Base-by-base conservation (phyloP, 2,113 vertebrate genomes). In the Myiagra hebetior region DNA sequence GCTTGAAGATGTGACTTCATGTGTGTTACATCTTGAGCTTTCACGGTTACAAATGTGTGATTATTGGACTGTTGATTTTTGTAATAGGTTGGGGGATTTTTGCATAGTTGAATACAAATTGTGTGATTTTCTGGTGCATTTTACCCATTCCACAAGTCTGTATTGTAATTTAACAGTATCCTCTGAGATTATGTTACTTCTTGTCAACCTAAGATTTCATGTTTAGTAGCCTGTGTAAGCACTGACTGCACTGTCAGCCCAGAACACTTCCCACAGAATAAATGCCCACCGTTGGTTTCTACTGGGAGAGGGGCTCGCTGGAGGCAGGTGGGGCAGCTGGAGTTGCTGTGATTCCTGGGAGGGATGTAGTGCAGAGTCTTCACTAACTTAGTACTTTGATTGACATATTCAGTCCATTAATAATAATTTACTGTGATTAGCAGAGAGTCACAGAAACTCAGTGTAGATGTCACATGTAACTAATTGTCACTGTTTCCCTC, bases 241-340 rank as follows among this genome's bases (percentile, higher is more conserved):
- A 72, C 35, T 59, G 56, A 50, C 47, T 64, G 56, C 55, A 15
- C 31, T 53, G 9, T 30, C 78, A 47, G 15, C 57, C 15, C 42
- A 50, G 65, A 68, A 55, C 79, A 80, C 84, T 85, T 98, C 98
- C 98, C 98, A 95, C 98, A 98, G 96, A 99, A 98, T 73, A 98
- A 91, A 97, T 99, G 98, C 31, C 98, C 98, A 59, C 98, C 99
- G 97, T 98, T 99, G 31, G 98, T 99, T 98, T 98, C 96, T 70
- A 98, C 98, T 11, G 98, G 98, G 89, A 98, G 98, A 37, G 74
- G 95, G 46, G 97, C 94, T 11, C 95, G 90, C 69, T 99, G 98
- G 86, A 99, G 98, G 75, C 98, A 99, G 55, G 98, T 37, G 26
- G 98, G 98, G 79, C 98, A 99, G 60, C 96, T 98, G 62, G 91